A percentile compares a stretch with the other conserved stretches of the same genome.
These are phyloP conservation scores for Trichogramma dendrolimi DNA, from an alignment of 2,888 invertebrate species.

Conservation along the genomic window DNA sequence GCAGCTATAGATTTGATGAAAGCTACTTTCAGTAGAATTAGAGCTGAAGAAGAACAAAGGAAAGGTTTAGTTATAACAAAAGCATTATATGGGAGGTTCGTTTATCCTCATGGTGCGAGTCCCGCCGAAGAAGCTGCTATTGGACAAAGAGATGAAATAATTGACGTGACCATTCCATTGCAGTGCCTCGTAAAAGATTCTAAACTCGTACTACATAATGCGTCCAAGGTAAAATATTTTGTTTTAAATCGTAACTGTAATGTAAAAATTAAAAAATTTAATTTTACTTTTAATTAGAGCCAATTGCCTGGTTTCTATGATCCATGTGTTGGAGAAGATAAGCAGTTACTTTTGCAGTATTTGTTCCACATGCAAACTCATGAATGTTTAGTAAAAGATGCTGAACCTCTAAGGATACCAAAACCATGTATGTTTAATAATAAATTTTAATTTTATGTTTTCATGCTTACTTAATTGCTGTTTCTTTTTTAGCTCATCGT, in stretches of 20 bases:
- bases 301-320: slow-evolving; percentile 96
- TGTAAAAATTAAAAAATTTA: background rate
- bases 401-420: slow-evolving; percentile 75
- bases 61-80: slow-evolving; percentile 81
- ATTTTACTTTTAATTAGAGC: slow-evolving; percentile 59
- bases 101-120: slow-evolving; percentile 42
- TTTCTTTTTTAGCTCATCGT: slow-evolving; percentile 47
- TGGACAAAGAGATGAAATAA: slow-evolving; percentile 57
- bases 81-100: slow-evolving; percentile 75
- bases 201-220: slow-evolving; percentile 77
- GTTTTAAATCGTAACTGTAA: slow-evolving; percentile 1
- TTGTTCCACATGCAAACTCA: slow-evolving; percentile 76
- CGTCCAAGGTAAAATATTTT: slow-evolving; percentile 68
- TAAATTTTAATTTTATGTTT: slow-evolving; percentile 1
- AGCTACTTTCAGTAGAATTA: slow-evolving; percentile 80
- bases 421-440: slow-evolving; percentile 59
- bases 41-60: slow-evolving; percentile 74
- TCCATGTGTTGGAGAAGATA: slow-evolving; percentile 89
- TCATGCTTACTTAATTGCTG: background rate
- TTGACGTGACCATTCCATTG: slow-evolving; percentile 91
- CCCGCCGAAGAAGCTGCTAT: slow-evolving; percentile 37
- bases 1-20: slow-evolving; percentile 87
- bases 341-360: slow-evolving; percentile 81
- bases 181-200: slow-evolving; percentile 92
- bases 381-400: slow-evolving; percentile 74